phyloP scores from a whole-genome alignment of 2,888 invertebrate species.

The Hirudinaria manillensis region DNA sequence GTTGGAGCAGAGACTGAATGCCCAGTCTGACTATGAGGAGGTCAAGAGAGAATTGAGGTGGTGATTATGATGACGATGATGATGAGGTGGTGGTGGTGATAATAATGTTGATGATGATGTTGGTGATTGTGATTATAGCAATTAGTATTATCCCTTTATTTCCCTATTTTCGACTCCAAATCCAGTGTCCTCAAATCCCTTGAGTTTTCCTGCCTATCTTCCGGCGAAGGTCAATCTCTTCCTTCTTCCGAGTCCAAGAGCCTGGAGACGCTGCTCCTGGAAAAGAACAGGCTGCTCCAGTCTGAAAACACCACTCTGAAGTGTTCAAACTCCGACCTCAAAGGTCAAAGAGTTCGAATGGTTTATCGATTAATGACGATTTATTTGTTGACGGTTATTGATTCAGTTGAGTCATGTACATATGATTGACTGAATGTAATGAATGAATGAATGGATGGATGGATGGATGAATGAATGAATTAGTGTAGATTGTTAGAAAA shows the following conservation, averaged over 20 bases:
- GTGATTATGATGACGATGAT: constrained; percentile 13
- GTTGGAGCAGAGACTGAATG: constrained; percentile 70
- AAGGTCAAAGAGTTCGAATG: constrained; percentile 12
- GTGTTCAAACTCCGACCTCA: constrained; percentile 50
- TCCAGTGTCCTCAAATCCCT: constrained; percentile 71
- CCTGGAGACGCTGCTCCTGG: constrained; percentile 70
- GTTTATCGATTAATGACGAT: background rate
- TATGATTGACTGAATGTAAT: too few relatives aligned
- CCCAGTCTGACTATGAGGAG: constrained; percentile 86
- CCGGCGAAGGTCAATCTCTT: constrained; percentile 23
- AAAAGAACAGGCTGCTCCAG: constrained; percentile 68
- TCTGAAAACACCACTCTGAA: constrained; percentile 60
- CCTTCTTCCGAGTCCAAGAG: constrained; percentile 55
- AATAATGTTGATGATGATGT: too few relatives aligned
- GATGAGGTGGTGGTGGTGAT: constrained; percentile 35
- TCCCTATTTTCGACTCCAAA: too few relatives aligned
- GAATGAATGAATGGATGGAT: too few relatives aligned
- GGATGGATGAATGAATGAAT: too few relatives aligned
- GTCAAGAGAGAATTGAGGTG: constrained; percentile 75
- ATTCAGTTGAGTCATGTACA: too few relatives aligned
- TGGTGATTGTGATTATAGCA: too few relatives aligned
- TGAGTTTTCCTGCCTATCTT: constrained; percentile 62
- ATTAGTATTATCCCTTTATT: too few relatives aligned
- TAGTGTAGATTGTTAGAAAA: too few relatives aligned
- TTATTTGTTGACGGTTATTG: background rate